phyloP scores from a whole-genome alignment of 2,797 vertebrate species.

The Myotis daubentonii region DNA sequence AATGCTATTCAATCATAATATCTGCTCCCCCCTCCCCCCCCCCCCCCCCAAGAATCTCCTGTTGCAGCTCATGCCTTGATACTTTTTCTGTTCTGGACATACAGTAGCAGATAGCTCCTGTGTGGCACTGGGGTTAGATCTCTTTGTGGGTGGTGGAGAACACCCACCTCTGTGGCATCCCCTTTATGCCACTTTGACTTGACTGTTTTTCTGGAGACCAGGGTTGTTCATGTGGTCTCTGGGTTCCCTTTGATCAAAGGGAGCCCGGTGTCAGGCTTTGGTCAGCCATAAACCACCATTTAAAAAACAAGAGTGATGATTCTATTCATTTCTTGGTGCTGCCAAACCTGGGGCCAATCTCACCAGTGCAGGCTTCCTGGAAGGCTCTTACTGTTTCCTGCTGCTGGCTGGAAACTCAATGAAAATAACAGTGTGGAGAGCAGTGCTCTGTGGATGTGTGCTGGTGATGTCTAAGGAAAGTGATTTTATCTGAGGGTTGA shows the following conservation, averaged over 20 bases:
- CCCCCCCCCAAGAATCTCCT: background rate
- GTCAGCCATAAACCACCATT: conserved; percentile 7
- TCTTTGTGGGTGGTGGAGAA: background rate
- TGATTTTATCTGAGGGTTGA: conserved; percentile 56
- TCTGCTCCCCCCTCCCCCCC: background rate
- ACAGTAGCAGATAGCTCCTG: background rate
- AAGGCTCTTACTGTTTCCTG: conserved; percentile 53
- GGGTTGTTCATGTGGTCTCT: background rate
- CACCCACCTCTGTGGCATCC: background rate
- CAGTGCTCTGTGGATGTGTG: conserved; percentile 10
- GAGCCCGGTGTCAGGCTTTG: background rate
- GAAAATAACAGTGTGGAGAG: conserved; percentile 18
- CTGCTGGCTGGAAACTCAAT: conserved; percentile 54
- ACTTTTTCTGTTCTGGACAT: background rate
- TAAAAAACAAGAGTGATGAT: conserved; percentile 53
- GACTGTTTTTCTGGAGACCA: background rate
- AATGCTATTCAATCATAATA: background rate
- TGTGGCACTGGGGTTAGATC: background rate
- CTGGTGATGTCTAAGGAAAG: conserved; percentile 6
- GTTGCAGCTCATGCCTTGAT: background rate
- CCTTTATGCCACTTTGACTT: background rate
- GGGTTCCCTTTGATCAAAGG: background rate
- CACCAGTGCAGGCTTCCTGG: conserved; percentile 61
- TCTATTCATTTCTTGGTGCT: conserved; percentile 7
- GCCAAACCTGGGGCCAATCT: conserved; percentile 45